Percentiles rank a stretch among this genome's conserved stretches.
phyloP scores from a whole-genome alignment of 2,113 vertebrate genomes.

The Hystrix cristata region DNA sequence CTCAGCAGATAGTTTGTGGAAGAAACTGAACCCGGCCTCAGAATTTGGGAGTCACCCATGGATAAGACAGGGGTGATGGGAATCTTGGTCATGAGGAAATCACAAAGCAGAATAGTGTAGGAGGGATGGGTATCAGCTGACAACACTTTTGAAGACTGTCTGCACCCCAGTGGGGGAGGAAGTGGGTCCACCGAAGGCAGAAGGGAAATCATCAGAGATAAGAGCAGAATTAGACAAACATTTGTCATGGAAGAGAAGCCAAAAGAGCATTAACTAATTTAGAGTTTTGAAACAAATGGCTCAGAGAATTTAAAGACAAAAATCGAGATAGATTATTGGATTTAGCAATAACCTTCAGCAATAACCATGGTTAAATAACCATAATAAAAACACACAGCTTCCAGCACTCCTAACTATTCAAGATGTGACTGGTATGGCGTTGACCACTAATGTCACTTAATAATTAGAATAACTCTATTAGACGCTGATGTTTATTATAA shows the following conservation, averaged over 20 bases:
- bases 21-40: background rate
- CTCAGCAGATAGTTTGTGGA: background rate
- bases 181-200: background rate
- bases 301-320: background rate
- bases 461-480: background rate
- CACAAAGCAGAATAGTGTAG: background rate
- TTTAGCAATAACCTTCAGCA: background rate
- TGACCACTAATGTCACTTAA: no score
- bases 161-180: background rate
- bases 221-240: background rate
- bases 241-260: background rate
- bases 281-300: background rate
- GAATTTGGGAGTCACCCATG: background rate
- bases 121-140: background rate
- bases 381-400: background rate
- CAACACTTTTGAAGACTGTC: background rate
- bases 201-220: background rate
- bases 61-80: background rate
- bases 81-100: background rate
- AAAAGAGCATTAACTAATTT: background rate
- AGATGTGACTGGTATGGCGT: rapidly evolving
- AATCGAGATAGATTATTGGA: background rate
- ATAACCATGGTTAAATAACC: background rate
- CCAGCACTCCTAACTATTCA: background rate
- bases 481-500: background rate